Evolutionary conservation across 2,113 vertebrate genomes (phyloP), one percentile per base, ranked within the genome.

Genomic region (Raja brachyura): DNA sequence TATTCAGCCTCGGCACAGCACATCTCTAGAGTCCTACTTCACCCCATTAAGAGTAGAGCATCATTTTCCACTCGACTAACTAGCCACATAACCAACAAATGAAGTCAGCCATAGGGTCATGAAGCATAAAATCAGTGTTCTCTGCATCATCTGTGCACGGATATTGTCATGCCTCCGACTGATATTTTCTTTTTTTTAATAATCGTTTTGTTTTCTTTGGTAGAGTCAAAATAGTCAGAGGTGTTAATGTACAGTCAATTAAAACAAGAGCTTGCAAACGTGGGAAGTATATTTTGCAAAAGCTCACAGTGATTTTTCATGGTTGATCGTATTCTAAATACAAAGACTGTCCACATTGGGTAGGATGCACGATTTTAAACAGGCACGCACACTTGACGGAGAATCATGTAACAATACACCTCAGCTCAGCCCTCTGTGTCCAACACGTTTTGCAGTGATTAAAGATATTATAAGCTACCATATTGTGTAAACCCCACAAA

Each of bases 61-160:
- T 95, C 95, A 95, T 98, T 98, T 98, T 98, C 97, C 96, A 97
- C 96, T 96, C 97, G 94, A 95, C 96, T 96, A 96, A 95, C 93
- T 95, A 95, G 95, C 96, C 95, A 95, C 95, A 96, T 93, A 95
- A 95, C 94, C 94, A 95, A 96, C 95, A 96, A 96, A 95, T 95
- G 95, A 95, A 94, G 94, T 94, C 94, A 94, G 94, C 95, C 95
- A 93, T 93, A 95, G 96, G 96, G 96, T 97, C 96, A 96, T 94
- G 95, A 56, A 93, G 90, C 94, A 92, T 92, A 54, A 92, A 92
- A 92, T 92, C 68, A 92, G 66, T 73, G 33, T 28, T 20, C 73
- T 92, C 90, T 48, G 90, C 90, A 92, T 92, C 39, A 92, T 54
- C 68, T 73, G 90, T 92, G 90, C 66, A 73, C 10, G 13, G 28